Evolutionary conservation across 2,113 vertebrate species (phyloP), one percentile per base, ranked within the genome.

Genomic region (Amphiprion ocellaris): DNA sequence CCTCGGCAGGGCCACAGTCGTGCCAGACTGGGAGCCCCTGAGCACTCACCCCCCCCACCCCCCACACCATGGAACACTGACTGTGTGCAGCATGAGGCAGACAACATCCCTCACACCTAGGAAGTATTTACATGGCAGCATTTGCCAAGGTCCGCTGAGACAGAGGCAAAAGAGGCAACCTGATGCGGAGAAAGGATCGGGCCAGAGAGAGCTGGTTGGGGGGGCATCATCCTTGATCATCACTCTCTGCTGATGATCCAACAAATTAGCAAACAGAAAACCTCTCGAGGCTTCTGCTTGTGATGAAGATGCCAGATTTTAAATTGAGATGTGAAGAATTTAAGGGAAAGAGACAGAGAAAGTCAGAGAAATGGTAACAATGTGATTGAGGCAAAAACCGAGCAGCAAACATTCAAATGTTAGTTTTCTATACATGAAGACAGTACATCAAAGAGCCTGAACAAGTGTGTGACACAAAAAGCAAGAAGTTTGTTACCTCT

Each of bases 231-330:
- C 21, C 64, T 56, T 26, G 30, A 65, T 65, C 69, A 64, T 37
- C 75, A 58, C 11, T 49, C 37, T 81, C 62, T 82, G 47, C 58
- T 72, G 44, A 46, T 69, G 39, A 77, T 71, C 65, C 60, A 69
- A 59, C 78, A 61, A 65, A 87, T 79, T 78, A 69, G 47, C 58
- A 37, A 58, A 54, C 21, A 53, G 39, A n/a, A 87, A 82, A 39
- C 9, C 56, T 24, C 39, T 4, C 0, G 24, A 54, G 63, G 59
- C 16, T 60, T 19, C n/a, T 73, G 33, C 61, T 39, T 60, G 28
- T 68, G 58, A 77, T 50, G n/a, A 69, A 46, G 61, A 70, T 62
- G 59, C 50, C 68, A 84, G 53, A 75, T 76, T 74, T 56, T 19
- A 62, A 79, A 69, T 62, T 26, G 64, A 68, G 54, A 67, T 61